Evolutionary conservation across 2,888 invertebrate genomes (phyloP).

Genomic region (Branchinecta sandiegonensis): DNA sequence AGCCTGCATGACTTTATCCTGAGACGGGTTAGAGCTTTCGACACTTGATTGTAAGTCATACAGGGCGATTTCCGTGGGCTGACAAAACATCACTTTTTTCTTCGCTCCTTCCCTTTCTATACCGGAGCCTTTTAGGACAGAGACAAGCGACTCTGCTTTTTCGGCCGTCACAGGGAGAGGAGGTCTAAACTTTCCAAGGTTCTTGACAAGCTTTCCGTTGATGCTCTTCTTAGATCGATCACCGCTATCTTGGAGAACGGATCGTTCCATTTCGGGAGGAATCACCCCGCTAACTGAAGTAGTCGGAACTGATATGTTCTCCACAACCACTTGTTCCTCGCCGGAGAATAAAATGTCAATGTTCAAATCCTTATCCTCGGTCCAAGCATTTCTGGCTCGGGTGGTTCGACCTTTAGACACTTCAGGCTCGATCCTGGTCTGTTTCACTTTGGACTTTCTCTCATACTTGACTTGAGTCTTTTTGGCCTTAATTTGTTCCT

Average conservation of each 20-base stretch:
- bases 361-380: background rate
- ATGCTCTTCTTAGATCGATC: background rate
- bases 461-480: no score
- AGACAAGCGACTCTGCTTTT: background rate
- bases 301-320: background rate
- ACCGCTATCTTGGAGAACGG: background rate
- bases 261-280: slow-evolving; percentile 10
- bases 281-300: background rate
- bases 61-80: slow-evolving; percentile 2
- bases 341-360: background rate
- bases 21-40: background rate
- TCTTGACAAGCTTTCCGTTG: slow-evolving; percentile 1
- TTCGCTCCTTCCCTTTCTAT: slow-evolving; percentile 8
- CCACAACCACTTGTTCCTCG: background rate
- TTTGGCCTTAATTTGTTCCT: no score
- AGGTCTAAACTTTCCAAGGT: background rate
- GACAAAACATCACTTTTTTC: slow-evolving; percentile 1
- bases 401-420: no score
- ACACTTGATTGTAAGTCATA: background rate
- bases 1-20: no score
- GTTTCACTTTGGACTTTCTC: no score
- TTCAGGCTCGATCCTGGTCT: no score
- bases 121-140: slow-evolving; percentile 5
- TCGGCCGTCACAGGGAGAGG: background rate
- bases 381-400: no score